These are phyloP conservation scores for Ptychobarbus kaznakovi DNA, from an alignment of 2,797 vertebrate genomes.

Conservation along the genomic window DNA sequence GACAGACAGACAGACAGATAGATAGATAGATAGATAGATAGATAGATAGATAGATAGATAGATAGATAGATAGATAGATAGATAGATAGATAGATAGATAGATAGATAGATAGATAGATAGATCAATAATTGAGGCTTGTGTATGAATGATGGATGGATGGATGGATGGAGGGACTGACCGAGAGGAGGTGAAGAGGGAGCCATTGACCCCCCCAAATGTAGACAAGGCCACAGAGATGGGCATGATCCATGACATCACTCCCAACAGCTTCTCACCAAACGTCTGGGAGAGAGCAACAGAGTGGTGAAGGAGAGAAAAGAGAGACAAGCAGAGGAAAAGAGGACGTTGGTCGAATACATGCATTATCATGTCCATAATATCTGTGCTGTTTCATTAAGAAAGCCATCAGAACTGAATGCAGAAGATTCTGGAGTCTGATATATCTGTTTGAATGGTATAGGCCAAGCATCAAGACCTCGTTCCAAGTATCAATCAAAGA, in stretches of 20 bases:
- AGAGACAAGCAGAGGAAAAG: constrained; percentile 25
- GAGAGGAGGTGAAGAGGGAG: constrained; percentile 93
- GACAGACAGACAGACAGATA: background rate
- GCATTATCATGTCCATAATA: constrained; percentile 10
- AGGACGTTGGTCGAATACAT: constrained; percentile 1
- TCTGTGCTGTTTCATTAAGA: background rate
- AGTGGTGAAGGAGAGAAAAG: constrained; percentile 53
- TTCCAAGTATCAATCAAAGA: constrained; percentile 58
- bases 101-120: background rate
- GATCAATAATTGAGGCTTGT: background rate
- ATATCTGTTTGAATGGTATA: constrained; percentile 39
- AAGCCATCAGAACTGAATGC: constrained; percentile 24
- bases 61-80: background rate
- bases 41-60: background rate
- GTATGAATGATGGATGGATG: constrained; percentile 5
- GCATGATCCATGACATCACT: constrained; percentile 95
- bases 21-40: background rate
- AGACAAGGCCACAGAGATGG: constrained; percentile 93
- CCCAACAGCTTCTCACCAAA: constrained; percentile 94
- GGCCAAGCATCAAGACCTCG: constrained; percentile 9
- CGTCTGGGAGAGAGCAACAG: constrained; percentile 76
- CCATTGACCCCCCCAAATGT: constrained; percentile 95
- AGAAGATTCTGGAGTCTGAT: constrained; percentile 44
- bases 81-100: background rate
- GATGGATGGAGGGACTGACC: constrained; percentile 75